These are phyloP conservation scores for Sebastes cheni DNA, from an alignment of 2,797 vertebrate species.

Conservation along the genomic window DNA sequence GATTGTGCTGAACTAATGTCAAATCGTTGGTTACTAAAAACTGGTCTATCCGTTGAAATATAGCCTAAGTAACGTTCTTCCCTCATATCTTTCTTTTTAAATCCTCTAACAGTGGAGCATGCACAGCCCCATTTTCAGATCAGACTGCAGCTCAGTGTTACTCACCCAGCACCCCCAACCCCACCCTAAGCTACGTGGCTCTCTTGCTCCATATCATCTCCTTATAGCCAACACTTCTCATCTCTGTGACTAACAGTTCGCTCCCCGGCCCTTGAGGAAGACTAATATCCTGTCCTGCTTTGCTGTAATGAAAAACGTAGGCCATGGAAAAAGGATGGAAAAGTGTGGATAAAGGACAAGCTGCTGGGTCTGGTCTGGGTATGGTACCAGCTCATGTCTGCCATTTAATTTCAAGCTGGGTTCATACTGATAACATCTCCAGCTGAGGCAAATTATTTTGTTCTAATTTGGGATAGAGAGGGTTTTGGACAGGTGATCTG, in stretches of 20 bases:
- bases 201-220: conserved; percentile 56
- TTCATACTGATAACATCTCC: conserved; percentile 13
- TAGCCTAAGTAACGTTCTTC: not conserved
- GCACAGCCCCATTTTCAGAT: conserved; percentile 21
- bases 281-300: conserved; percentile 76
- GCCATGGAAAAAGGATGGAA: conserved; percentile 29
- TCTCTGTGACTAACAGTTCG: conserved; percentile 60
- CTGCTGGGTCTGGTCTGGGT: conserved; percentile 13
- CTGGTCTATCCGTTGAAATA: not conserved
- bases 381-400: conserved; percentile 16
- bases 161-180: conserved; percentile 12
- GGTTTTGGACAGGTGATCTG: not conserved
- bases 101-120: not conserved
- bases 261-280: conserved; percentile 61
- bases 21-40: not conserved
- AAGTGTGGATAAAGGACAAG: conserved; percentile 34
- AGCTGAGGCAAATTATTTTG: not conserved
- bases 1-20: not conserved
- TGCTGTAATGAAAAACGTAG: conserved; percentile 64
- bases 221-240: conserved; percentile 55
- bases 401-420: conserved; percentile 12
- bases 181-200: conserved; percentile 35
- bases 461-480: not conserved
- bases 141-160: conserved; percentile 20
- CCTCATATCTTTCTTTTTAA: not conserved